These are phyloP conservation scores for Syngnathus typhle DNA, from an alignment of 2,113 vertebrate genomes.

Conservation along the genomic window DNA sequence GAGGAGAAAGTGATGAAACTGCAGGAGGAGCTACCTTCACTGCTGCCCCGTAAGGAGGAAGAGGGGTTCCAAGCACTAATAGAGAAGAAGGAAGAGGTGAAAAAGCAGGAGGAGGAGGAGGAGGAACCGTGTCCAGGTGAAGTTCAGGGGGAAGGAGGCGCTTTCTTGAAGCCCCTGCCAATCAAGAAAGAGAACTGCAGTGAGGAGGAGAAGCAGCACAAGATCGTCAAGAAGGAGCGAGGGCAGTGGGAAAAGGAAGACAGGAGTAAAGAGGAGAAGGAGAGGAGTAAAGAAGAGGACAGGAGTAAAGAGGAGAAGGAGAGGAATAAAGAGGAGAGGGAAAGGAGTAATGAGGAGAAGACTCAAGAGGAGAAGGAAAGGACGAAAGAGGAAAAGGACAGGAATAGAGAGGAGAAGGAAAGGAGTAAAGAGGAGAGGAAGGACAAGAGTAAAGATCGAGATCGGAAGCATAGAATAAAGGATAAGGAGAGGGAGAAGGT, in stretches of 20 bases:
- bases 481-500: constrained; percentile 45
- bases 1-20: constrained; percentile 20
- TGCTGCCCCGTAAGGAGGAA: constrained; percentile 42
- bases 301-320: constrained; percentile 3
- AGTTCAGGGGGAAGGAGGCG: constrained; percentile 18
- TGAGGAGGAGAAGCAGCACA: constrained; percentile 51
- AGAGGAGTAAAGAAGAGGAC: background rate
- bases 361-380: constrained; percentile 34
- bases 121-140: background rate
- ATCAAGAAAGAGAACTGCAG: constrained; percentile 45
- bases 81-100: constrained; percentile 23
- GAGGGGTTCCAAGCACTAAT: constrained; percentile 15
- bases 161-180: constrained; percentile 36
- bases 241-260: constrained; percentile 32
- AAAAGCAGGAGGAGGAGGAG: background rate
- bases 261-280: background rate
- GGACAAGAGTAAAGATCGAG: constrained; percentile 46
- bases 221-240: constrained; percentile 54
- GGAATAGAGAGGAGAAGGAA: constrained; percentile 33
- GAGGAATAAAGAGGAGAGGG: constrained; percentile 33
- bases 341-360: constrained; percentile 41
- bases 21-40: constrained; percentile 22
- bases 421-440: constrained; percentile 52
- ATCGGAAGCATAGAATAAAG: constrained; percentile 31
- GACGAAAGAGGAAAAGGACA: constrained; percentile 51